Evolutionary conservation across 2,888 invertebrate species (phyloP), one percentile per base, ranked within the genome.

Genomic region (Tetrapedia diversipes): DNA sequence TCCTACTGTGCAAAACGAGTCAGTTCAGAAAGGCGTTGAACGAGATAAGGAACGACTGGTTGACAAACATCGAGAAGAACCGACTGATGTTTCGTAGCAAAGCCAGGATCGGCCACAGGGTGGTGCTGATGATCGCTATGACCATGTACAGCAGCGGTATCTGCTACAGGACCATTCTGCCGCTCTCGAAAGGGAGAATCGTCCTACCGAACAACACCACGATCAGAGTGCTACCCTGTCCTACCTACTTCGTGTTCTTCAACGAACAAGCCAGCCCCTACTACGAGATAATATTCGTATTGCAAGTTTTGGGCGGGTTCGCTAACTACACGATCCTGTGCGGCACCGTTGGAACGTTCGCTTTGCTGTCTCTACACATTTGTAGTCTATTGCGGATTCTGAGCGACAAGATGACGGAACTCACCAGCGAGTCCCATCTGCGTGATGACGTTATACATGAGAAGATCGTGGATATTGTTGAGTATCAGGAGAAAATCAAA

Each of bases 301-400:
- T 84, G 27, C 89, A 90, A 32, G 73, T 83, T 54, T 57, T 87
- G 1, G 80, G 83, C 8, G 86, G 86, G 0, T 70, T 86, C 8
- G 41, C 86, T 1, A 82, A 78, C 34, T 85, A 84, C 32, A 81
- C 86, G 1, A 67, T 86, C 10, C 76, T 80, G 0, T 69, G 75
- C 1, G 85, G 86, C 0, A 72, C 77, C 0, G 85, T 84, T 47
- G 84, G 87, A 4, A 37, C 88, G 82, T 0, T 83, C 86, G 0
- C 60, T 85, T n/a, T n/a, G 4, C 80, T 84, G n/a, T 80, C 85
- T 2, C 78, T 88, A 77, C 89, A 89, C 32, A 78, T 81, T 2
- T 86, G 86, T 29, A 85, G 86, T n/a, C 84, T 81, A 39, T 8
- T 82, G 27, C 54, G 29, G 3, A 63, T 80, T 10, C 8, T 80